phyloP scores from a whole-genome alignment of 2,797 vertebrate genomes.

The Enteromius viviparus region DNA sequence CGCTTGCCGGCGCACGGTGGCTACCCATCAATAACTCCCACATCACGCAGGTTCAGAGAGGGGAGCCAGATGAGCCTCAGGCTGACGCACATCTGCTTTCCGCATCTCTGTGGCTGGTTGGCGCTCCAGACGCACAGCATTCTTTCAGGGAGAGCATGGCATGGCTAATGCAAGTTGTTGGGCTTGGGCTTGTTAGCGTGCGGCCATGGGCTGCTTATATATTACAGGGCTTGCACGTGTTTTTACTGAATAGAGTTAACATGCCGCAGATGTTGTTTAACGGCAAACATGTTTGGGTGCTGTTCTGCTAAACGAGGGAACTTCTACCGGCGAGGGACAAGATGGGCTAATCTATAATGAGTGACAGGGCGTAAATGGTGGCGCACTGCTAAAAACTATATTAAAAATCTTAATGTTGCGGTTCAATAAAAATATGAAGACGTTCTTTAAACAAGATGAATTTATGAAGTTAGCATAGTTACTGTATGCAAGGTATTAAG shows the following conservation, averaged over 20 bases:
- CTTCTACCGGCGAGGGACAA: slow-evolving; percentile 29
- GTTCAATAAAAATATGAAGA: not conserved
- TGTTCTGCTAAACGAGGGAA: slow-evolving; percentile 31
- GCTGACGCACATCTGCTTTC: slow-evolving; percentile 75
- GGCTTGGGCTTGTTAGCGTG: slow-evolving; percentile 62
- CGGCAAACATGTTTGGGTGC: slow-evolving; percentile 24
- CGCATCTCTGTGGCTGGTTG: slow-evolving; percentile 59
- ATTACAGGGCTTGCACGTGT: slow-evolving; percentile 59
- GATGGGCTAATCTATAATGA: slow-evolving; percentile 35
- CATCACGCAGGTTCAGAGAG: slow-evolving; percentile 78
- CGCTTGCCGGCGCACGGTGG: slow-evolving; percentile 68
- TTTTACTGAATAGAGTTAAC: slow-evolving; percentile 64
- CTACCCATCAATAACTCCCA: slow-evolving; percentile 73
- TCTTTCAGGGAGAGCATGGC: slow-evolving; percentile 60
- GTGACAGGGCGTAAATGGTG: slow-evolving; percentile 32
- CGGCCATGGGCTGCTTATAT: slow-evolving; percentile 59
- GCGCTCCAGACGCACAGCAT: slow-evolving; percentile 41
- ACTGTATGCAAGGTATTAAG: not conserved
- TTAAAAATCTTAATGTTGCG: not conserved
- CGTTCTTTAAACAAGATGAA: not conserved
- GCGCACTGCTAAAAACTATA: not conserved
- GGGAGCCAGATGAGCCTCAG: slow-evolving; percentile 67
- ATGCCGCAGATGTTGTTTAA: slow-evolving; percentile 65
- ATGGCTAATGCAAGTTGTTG: slow-evolving; percentile 65
- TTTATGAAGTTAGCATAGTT: not conserved